Conservation (phyloP, 2,888 invertebrate species). For the Ectobius pallidus region DNA sequence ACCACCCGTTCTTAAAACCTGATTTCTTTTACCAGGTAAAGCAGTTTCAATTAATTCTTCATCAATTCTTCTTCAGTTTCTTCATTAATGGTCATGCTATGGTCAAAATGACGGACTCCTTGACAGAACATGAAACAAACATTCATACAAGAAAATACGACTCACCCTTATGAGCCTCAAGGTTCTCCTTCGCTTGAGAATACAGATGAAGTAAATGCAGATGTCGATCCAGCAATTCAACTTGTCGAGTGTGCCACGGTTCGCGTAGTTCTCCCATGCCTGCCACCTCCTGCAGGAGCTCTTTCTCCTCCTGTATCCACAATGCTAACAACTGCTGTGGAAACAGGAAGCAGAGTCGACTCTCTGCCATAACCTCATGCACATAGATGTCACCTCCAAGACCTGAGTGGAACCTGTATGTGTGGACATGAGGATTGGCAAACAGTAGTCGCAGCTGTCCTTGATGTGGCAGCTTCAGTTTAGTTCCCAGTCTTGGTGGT, state of each 20-base stretch:
- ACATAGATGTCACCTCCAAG: conserved; percentile 91
- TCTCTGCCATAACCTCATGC: conserved; percentile 92
- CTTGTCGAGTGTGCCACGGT: conserved; percentile 82
- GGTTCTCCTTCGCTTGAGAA: conserved; percentile 81
- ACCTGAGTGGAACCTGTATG: conserved; percentile 83
- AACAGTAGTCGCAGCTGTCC: conserved; percentile 75
- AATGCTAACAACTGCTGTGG: conserved; percentile 87
- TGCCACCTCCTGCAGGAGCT: conserved; percentile 84
- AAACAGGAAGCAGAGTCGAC: conserved; percentile 81
- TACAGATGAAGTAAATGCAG: conserved; percentile 83
- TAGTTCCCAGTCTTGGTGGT: conserved; percentile 80
- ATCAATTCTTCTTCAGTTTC: no score
- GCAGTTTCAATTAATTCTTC: no score
- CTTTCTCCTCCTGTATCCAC: conserved; percentile 91
- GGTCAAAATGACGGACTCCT: no score
- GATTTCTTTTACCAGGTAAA: no score
- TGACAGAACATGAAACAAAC: no score
- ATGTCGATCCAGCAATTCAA: conserved; percentile 82
- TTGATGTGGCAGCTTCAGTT: conserved; percentile 81
- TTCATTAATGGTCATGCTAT: no score
- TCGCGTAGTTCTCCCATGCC: conserved; percentile 87
- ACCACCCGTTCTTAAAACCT: no score
- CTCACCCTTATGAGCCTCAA: conserved; percentile 71
- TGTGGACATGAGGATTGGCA: conserved; percentile 70
- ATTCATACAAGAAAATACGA: no score